Base-by-base conservation (phyloP, 2,888 invertebrate species). In the Calephelis perditalis region DNA sequence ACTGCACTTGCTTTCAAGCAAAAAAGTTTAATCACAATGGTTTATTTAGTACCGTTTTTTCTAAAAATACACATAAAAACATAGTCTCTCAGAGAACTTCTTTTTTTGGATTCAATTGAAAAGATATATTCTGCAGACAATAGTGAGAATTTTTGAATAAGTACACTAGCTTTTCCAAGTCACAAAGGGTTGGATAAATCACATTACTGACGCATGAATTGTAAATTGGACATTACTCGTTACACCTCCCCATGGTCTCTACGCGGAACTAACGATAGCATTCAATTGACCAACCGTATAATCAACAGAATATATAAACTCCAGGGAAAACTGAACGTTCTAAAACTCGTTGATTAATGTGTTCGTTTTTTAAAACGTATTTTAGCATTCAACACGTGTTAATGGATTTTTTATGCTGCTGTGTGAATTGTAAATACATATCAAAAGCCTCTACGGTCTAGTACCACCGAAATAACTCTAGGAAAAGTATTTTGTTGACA, bases 171-270 rank as follows among this genome's bases (percentile, higher is more conserved):
- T 63, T 70, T 72, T 73, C 74, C 52, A 35, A 75, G 75, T 78
- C 82, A 84, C 87, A 88, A 89, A 84, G 87, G 87, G 83, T 82
- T 78, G 81, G 78, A 84, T 80, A 87, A 89, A 90, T 89, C 85
- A 82, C 80, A 88, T 89, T 87, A 90, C 82, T 73, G 76, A 79
- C 82, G 84, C 84, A 83, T 87, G 88, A 89, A 90, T 90, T 89
- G 86, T 88, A 89, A 88, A 89, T 90, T 90, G 88, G 81, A 79
- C 87, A 89, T 89, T 88, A 87, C 81, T 82, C 78, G 84, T 83
- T 84, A 84, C 81, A 82, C 82, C 79, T 82, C 77, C 66, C 67
- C 61, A 63, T 61, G 70, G 70, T 63, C 66, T 62, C 6, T 40
- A 40, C 40, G 8, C 8, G 62, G 62, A 63, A 66, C 68, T 67